phyloP scores from a whole-genome alignment of 2,113 vertebrate species.

The Urocolius indicus region DNA sequence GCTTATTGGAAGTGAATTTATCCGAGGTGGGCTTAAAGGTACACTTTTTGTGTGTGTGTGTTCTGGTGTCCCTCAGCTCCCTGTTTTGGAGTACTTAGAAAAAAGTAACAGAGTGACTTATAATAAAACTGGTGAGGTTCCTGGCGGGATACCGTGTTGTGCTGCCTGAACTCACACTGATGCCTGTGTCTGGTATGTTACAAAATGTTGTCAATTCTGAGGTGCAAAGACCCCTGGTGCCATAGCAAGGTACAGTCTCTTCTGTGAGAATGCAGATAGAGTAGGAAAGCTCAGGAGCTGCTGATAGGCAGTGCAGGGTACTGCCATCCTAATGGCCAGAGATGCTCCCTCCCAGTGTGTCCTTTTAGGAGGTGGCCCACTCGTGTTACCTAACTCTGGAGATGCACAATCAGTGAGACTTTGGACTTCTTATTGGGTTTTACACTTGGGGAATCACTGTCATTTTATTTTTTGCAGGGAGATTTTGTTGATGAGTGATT shows the following conservation, averaged over 20 bases:
- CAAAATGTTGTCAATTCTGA: not conserved
- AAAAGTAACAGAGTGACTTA: not conserved
- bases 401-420: not conserved
- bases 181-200: rapidly evolving
- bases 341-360: rapidly evolving
- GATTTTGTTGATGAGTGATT: not conserved
- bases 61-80: not conserved
- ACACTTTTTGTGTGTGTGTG: rapidly evolving
- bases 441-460: not conserved
- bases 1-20: not conserved
- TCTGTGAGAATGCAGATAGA: rapidly evolving
- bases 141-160: not conserved
- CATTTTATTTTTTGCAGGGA: not conserved
- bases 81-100: not conserved
- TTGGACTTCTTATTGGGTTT: not conserved
- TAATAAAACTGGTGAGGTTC: not conserved
- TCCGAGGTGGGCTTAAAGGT: not conserved
- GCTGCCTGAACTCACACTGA: rapidly evolving
- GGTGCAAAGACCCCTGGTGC: not conserved
- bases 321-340: not conserved
- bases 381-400: not conserved
- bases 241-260: rapidly evolving
- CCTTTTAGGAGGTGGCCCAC: not conserved
- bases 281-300: not conserved
- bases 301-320: rapidly evolving